phyloP scores from a whole-genome alignment of 2,888 invertebrate genomes.

The Scaptomyza cyrtandrae region DNA sequence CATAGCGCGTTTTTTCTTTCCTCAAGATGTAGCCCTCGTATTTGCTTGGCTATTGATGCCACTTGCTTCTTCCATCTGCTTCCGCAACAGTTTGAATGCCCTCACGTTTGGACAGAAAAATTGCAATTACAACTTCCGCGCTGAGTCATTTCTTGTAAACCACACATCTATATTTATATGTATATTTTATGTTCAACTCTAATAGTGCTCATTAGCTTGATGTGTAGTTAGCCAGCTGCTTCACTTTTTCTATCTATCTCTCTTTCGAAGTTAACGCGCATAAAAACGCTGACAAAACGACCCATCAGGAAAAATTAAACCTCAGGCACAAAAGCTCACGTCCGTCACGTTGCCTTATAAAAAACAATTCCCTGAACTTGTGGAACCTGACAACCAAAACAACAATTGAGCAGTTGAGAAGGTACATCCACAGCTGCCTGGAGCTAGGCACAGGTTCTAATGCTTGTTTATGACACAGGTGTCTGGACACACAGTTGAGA shows the following conservation, averaged over 20 bases:
- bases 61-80: slow-evolving; percentile 4
- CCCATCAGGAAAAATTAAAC: background rate
- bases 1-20: slow-evolving; percentile 35
- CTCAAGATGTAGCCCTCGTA: slow-evolving; percentile 6
- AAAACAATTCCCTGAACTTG: slow-evolving; percentile 56
- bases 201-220: slow-evolving; percentile 57
- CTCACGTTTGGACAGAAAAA: slow-evolving; percentile 22
- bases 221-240: slow-evolving; percentile 31
- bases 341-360: slow-evolving; percentile 68
- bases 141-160: slow-evolving; percentile 50
- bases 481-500: slow-evolving; percentile 26
- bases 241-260: slow-evolving; percentile 5
- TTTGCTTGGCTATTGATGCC: slow-evolving; percentile 27
- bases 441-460: slow-evolving; percentile 38
- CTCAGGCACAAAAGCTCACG: slow-evolving; percentile 7
- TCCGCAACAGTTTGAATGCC: slow-evolving; percentile 7
- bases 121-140: slow-evolving; percentile 72
- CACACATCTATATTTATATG: background rate
- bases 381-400: slow-evolving; percentile 1
- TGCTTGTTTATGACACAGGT: slow-evolving; percentile 61
- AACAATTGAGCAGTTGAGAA: background rate
- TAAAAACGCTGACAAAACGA: slow-evolving; percentile 31
- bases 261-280: slow-evolving; percentile 10
- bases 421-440: slow-evolving; percentile 7
- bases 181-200: slow-evolving; percentile 30